Percentiles rank a stretch among this genome's conserved stretches.
Evolutionary conservation across 2,797 vertebrate species (phyloP).

Genomic region (Sylvia borin): DNA sequence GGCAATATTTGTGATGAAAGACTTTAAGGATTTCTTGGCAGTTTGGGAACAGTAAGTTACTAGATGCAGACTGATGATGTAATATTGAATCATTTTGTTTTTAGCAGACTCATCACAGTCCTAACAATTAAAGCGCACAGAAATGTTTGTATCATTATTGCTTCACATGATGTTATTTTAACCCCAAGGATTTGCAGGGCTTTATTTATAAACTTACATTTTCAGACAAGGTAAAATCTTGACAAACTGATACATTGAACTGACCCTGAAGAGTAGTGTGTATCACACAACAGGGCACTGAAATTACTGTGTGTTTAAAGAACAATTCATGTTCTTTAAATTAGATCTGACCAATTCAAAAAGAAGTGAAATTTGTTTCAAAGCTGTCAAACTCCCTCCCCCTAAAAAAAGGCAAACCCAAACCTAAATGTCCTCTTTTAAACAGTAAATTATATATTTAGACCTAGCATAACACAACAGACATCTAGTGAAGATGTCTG

Average conservation of each 20-base stretch:
- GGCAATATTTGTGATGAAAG: not conserved
- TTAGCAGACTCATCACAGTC: not conserved
- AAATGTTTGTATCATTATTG: not conserved
- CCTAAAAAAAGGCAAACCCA: not conserved
- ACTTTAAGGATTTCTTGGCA: not conserved
- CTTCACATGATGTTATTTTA: not conserved
- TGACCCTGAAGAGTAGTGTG: not conserved
- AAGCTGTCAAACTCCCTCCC: not conserved
- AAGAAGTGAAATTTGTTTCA: not conserved
- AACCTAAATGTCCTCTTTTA: not conserved
- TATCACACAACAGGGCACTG: not conserved
- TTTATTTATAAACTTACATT: not conserved
- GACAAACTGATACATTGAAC: not conserved
- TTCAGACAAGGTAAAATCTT: not conserved
- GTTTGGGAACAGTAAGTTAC: not conserved
- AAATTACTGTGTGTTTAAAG: not conserved
- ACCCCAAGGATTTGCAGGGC: not conserved
- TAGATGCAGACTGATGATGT: not conserved
- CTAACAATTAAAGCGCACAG: not conserved
- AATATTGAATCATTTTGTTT: not conserved
- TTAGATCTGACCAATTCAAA: constrained; percentile 4
- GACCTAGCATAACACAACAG: not conserved
- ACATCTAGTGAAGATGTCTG: not conserved
- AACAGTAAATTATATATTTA: constrained; percentile 25
- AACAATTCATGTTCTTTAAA: not conserved